Percentiles rank a stretch among this genome's conserved stretches.
Conservation (phyloP, 2,888 invertebrate species). For the Isoperla grammatica region DNA sequence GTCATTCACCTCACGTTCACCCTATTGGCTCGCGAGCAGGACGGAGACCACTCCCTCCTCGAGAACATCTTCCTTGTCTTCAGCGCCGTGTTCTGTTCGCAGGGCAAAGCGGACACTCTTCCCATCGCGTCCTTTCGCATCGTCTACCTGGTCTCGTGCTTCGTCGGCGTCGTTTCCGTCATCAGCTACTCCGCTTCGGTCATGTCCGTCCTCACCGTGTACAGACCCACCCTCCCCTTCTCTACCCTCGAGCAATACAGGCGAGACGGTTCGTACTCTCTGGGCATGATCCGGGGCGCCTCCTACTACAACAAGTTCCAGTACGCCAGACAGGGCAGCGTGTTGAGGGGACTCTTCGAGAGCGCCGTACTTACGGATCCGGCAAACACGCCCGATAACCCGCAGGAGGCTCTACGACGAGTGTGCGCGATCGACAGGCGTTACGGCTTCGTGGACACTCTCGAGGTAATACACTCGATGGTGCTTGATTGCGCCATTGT, state of each 20-base stretch:
- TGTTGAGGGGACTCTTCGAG: too few species aligned
- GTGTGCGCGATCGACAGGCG: too few species aligned
- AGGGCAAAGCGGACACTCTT: not conserved
- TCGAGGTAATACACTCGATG: too few species aligned
- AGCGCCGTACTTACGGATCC: too few species aligned
- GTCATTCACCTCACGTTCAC: not conserved
- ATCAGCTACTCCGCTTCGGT: constrained; percentile 5
- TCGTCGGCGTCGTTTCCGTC: not conserved
- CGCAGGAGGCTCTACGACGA: too few species aligned
- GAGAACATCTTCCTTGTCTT: not conserved
- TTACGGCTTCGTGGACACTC: too few species aligned
- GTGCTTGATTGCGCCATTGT: too few species aligned
- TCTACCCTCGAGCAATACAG: not conserved
- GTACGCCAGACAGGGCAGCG: too few species aligned
- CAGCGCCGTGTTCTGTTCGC: not conserved
- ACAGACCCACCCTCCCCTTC: not conserved
- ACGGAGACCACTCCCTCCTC: not conserved
- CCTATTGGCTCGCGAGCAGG: not conserved
- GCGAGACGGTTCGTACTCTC: not conserved
- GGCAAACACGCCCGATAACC: too few species aligned
- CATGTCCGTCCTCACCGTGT: constrained; percentile 6
- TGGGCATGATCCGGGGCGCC: constrained; percentile 6
- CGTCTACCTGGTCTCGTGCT: not conserved
- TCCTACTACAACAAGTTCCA: constrained; percentile 1
- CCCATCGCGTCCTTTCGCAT: not conserved